These are phyloP conservation scores for Drosophila yooni DNA, from an alignment of 2,888 invertebrate species.

Conservation along the genomic window DNA sequence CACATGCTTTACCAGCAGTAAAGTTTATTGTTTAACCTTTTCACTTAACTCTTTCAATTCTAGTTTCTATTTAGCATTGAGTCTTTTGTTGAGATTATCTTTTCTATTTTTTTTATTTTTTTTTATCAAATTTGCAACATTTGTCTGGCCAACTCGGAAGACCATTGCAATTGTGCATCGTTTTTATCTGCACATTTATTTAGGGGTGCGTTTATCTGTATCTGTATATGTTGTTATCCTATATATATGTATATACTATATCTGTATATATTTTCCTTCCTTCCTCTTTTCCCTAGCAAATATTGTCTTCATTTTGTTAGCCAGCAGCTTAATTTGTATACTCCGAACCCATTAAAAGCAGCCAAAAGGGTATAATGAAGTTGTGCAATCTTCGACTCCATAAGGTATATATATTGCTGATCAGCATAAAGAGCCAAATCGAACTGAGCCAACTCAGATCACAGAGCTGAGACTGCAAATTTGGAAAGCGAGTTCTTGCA, in stretches of 20 bases:
- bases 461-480: background rate
- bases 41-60: background rate
- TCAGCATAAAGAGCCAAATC: background rate
- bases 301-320: constrained; percentile 62
- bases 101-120: no score
- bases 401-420: background rate
- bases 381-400: background rate
- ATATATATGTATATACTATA: background rate
- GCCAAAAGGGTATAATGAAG: background rate
- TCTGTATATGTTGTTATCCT: background rate
- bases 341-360: background rate
- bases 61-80: background rate
- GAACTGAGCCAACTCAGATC: background rate
- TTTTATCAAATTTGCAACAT: background rate
- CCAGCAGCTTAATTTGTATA: constrained; percentile 50
- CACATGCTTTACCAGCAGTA: background rate
- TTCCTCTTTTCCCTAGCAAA: constrained; percentile 49
- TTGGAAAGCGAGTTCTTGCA: background rate
- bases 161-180: background rate
- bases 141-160: background rate
- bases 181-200: background rate
- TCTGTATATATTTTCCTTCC: background rate
- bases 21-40: background rate
- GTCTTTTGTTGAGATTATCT: background rate
- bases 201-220: background rate